Evolutionary conservation across 1,140 invertebrate species (phyloP), one percentile per base, ranked within the genome.

Genomic region (Drosophila funebris): DNA sequence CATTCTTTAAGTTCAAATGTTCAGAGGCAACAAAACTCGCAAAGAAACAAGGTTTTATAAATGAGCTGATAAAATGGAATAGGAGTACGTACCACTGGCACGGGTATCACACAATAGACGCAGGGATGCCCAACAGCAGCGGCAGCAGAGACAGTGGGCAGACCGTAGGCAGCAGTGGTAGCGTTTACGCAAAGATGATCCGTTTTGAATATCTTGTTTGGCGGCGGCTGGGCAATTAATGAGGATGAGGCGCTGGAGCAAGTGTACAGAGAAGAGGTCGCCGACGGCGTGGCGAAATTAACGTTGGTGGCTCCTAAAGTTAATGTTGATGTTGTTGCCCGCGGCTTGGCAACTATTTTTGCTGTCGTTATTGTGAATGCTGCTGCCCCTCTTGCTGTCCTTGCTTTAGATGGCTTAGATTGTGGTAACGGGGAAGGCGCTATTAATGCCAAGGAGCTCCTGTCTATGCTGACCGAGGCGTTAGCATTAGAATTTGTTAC

Each of bases 401-500:
- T 27, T 63, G 56, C 11, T 66, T 48, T 8, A 14, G 54, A 11
- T 57, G 31, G 13, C 8, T 52, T 31, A 46, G 54, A 9, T 39
- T 53, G 63, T 18, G 73, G 72, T 50, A 46, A 54, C 14, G 73
- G 53, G 43, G 68, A 46, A 33, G 58, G 69, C 46, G 46, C 33
- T 72, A 44, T 33, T 63, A 57, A 63, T 22, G 54, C 44, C 67
- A 76, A 68, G 57, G 53, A 74, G 50, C 96, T 98, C 97, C 96
- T 98, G 94, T 50, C 29, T 33, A 27, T 16, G 44, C 72, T 91
- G 93, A 78, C 76, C 76, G 76, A 78, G 73, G 76, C 76, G 63
- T 68, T 76, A 78, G 62, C 93, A 92, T 75, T 57, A 72, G 63
- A 71, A 44, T 76, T 72, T 78, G 41, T 69, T 64, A 62, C 36